phyloP scores from a whole-genome alignment of 2,113 vertebrate genomes.

The Hirundichthys speculiger region DNA sequence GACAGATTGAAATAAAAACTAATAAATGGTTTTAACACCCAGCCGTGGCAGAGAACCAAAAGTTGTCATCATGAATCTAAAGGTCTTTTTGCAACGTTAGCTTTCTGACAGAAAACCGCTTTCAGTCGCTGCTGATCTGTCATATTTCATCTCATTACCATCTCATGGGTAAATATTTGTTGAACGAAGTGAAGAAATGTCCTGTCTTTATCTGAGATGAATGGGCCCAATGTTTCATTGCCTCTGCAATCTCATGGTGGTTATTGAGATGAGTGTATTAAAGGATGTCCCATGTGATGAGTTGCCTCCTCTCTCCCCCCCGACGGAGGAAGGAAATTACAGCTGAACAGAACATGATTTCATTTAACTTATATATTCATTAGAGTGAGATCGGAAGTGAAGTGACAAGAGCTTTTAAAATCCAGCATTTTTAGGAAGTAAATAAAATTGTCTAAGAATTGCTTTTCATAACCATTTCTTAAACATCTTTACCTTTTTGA shows the following conservation, averaged over 20 bases:
- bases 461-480: constrained; percentile 43
- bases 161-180: constrained; percentile 76
- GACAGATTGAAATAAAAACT: constrained; percentile 43
- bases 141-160: constrained; percentile 74
- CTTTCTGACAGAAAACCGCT: constrained; percentile 69
- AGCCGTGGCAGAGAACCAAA: constrained; percentile 30
- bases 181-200: constrained; percentile 63
- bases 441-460: constrained; percentile 32
- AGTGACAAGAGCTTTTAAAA: constrained; percentile 62
- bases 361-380: constrained; percentile 65
- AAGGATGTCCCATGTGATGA: constrained; percentile 53
- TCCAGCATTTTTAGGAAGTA: constrained; percentile 30
- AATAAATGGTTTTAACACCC: constrained; percentile 42
- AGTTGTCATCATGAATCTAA: constrained; percentile 68
- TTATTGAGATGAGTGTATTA: constrained; percentile 71
- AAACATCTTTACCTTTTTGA: constrained; percentile 43
- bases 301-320: constrained; percentile 28
- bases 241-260: constrained; percentile 44
- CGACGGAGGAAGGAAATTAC: constrained; percentile 66
- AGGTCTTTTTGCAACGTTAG: constrained; percentile 66
- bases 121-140: constrained; percentile 69
- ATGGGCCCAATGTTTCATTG: constrained; percentile 56
- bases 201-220: constrained; percentile 63
- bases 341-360: constrained; percentile 62
- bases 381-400: constrained; percentile 47